Base-by-base conservation (phyloP, 2,113 vertebrate species). In the Chauna torquata region DNA sequence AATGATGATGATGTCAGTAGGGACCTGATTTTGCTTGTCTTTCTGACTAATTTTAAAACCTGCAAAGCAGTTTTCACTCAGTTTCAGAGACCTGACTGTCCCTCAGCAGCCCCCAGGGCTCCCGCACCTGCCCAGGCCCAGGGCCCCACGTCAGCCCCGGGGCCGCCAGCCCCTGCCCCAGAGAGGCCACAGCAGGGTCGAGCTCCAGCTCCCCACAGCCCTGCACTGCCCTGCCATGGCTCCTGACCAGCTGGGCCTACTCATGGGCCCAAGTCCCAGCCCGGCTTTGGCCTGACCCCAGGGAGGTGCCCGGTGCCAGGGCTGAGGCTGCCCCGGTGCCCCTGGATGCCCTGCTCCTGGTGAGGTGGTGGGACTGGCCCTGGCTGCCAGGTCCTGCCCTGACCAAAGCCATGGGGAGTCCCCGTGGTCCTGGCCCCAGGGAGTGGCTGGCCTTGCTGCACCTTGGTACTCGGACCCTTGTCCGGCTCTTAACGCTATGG, bases 221-320 rank as follows among this genome's bases (percentile, higher is more conserved):
- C 32, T 25, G 25, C 19, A 22, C 8, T 45, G 23, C 50, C 47
- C 1, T 0, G 44, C 32, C 68, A 38, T 30, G 22, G 23, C 8
- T 6, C 3, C n/a, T 7, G 3, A 38, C 16, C 13, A 61, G 19
- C 11, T 1, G 4, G 8, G 23, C 7, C 12, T 44, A 58, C 7
- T 8, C 4, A 2, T 3, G 11, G 18, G 11, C 9, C 22, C 28
- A 28, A 0, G 8, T 19, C 34, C 34, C 24, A 3, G 3, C 7
- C 34, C 3, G 6, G 5, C 32, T 25, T 55, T 38, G 28, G 16
- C 25, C 16, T 1, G 1, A 12, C 10, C 27, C 23, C 24, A 27
- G 44, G 23, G 9, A 65, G 5, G 19, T 27, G 50, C 16, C 19
- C 0, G 2, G 32, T 36, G 20, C 24, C 0, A 2, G 17, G n/a